These are phyloP conservation scores for Sphaerodactylus townsendi DNA, from an alignment of 2,113 vertebrate species.

Conservation along the genomic window DNA sequence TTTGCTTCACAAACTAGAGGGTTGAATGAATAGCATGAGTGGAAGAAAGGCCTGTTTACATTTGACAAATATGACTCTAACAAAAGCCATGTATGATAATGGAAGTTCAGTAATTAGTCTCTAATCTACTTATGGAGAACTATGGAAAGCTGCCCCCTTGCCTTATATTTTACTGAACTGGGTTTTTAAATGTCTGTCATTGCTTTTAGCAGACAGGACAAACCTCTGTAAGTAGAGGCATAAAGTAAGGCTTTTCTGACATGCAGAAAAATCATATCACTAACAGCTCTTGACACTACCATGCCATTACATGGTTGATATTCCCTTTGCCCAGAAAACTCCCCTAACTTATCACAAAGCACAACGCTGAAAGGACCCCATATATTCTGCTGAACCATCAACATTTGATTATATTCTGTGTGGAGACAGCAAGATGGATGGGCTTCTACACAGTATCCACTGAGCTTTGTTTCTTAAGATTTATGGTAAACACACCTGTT, in stretches of 20 bases:
- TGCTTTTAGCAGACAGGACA: neutral
- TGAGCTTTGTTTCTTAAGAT: neutral
- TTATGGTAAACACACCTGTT: neutral
- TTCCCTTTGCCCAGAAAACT: neutral
- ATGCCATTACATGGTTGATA: neutral
- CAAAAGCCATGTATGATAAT: neutral
- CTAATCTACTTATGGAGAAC: neutral
- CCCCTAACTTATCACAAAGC: neutral
- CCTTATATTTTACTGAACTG: neutral
- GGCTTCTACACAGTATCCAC: neutral
- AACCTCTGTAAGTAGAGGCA: neutral
- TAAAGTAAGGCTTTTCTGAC: neutral
- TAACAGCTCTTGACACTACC: neutral
- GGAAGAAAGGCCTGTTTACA: neutral
- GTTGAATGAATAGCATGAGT: neutral
- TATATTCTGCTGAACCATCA: neutral
- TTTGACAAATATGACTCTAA: neutral
- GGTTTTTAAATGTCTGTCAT: neutral
- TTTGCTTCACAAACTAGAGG: neutral
- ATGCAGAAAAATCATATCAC: neutral
- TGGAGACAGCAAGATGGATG: neutral
- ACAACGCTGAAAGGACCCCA: neutral
- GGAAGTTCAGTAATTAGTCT: neutral
- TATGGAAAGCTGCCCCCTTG: neutral
- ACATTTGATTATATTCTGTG: neutral